Base-by-base conservation (phyloP, 2,888 invertebrate species). In the Thelaira solivaga region DNA sequence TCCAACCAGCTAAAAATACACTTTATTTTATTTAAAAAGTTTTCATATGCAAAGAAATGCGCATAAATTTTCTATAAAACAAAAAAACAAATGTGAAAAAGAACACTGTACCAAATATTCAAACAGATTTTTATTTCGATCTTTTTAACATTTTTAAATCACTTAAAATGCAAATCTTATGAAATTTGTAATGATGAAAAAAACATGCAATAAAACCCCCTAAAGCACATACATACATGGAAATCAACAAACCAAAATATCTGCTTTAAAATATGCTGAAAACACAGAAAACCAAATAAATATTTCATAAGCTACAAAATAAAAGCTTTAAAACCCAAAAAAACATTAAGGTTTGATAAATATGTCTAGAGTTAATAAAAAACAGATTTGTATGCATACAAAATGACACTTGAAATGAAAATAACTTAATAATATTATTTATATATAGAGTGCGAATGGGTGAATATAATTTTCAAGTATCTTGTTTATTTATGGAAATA, bases 301-400 rank as follows among this genome's bases (percentile, higher is more conserved):
- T 64, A 57, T 73, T 36, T 57, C 26, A 62, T 57, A 49, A 34
- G 26, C 18, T 20, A 16, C 8, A 16, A 39, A 41, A 11, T 8
- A 68, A 36, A n/a, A 57, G n/a, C 2, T 36, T 10, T 24, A 4
- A 7, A 34, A 29, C 34, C 22, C 22, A 11, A 10, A 45, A n/a
- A 31, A 13, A 24, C 22, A 36, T n/a, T 16, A 41, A 31, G 22
- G n/a, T 55, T 29, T 72, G 62, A 72, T 55, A 64, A 72, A 72
- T 72, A 39, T 64, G 72, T 72, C 64, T 64, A 22, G 20, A 72
- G 64, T 72, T 72, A 53, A 72, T 72, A 72, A 62, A 62, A 72
- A 62, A 47, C 45, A 45, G 72, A 72, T 72, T 64, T 72, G 62
- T 64, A 31, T 72, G 53, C 51, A 59, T 62, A 43, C 36, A 7